phyloP scores from a whole-genome alignment of 2,888 invertebrate genomes.

The Notodonta ziczac region DNA sequence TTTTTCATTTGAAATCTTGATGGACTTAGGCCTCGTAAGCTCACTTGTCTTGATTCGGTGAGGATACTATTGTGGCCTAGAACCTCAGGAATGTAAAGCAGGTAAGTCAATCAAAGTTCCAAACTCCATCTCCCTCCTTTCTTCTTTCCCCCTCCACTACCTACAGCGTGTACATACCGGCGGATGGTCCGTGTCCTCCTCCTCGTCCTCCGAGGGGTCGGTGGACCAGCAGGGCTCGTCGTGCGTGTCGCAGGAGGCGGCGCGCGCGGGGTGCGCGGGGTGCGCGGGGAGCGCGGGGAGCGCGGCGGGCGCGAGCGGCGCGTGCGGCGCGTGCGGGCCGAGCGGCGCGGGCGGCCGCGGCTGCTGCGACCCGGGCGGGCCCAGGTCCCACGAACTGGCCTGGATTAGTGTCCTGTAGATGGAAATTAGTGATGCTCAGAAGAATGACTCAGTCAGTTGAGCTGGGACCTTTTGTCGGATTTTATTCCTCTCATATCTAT shows the following conservation, averaged over 20 bases:
- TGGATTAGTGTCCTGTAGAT: slow-evolving; percentile 88
- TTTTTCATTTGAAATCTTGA: slow-evolving; percentile 14
- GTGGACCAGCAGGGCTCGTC: slow-evolving; percentile 95
- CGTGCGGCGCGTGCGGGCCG: slow-evolving; percentile 50
- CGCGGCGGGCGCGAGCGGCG: slow-evolving; percentile 14
- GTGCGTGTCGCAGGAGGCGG: slow-evolving; percentile 78
- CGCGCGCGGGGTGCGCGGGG: slow-evolving; percentile 51
- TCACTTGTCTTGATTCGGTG: too few relatives aligned
- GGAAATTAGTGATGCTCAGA: neutral
- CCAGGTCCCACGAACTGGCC: slow-evolving; percentile 90
- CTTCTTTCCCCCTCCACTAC: too few relatives aligned
- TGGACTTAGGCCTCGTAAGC: slow-evolving; percentile 19
- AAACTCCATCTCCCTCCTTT: too few relatives aligned
- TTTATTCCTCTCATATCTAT: too few relatives aligned
- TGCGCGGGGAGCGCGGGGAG: slow-evolving; percentile 45
- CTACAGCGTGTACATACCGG: slow-evolving; percentile 55
- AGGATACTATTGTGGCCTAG: too few relatives aligned
- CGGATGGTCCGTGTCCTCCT: slow-evolving; percentile 90
- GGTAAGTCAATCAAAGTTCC: neutral
- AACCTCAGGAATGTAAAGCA: too few relatives aligned
- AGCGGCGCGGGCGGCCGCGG: slow-evolving; percentile 14
- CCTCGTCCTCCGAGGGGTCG: slow-evolving; percentile 95
- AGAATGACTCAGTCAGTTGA: too few relatives aligned
- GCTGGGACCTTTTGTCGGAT: too few relatives aligned
- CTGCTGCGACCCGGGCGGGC: slow-evolving; percentile 56